Evolutionary conservation across 2,113 vertebrate species (phyloP).

Genomic region (Mola mola): DNA sequence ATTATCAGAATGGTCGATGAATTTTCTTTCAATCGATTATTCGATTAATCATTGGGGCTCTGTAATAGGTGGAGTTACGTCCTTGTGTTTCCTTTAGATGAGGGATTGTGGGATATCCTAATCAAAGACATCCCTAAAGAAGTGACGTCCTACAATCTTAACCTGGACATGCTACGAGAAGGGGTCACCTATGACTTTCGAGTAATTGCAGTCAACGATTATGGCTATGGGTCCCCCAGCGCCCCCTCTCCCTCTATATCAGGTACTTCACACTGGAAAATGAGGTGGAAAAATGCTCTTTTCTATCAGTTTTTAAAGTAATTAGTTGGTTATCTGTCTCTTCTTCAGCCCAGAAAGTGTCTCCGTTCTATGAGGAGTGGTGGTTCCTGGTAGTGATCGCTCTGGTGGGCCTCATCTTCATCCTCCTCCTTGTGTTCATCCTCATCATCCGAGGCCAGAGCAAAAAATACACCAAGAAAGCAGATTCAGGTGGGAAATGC

Average conservation of each 20-base stretch:
- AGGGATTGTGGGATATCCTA: constrained; percentile 98
- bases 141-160: constrained; percentile 96
- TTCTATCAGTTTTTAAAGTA: too few species aligned
- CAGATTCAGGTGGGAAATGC: constrained; percentile 87
- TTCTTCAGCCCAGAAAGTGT: constrained; percentile 91
- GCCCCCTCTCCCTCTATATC: constrained; percentile 94
- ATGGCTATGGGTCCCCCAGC: constrained; percentile 95
- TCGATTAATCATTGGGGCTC: too few species aligned
- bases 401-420: constrained; percentile 96
- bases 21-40: too few species aligned
- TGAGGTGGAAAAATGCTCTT: too few species aligned
- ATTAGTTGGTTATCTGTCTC: background rate
- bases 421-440: constrained; percentile 94
- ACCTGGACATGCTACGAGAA: constrained; percentile 92
- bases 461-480: constrained; percentile 97
- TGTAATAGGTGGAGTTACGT: background rate
- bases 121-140: constrained; percentile 98
- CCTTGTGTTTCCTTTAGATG: constrained; percentile 79
- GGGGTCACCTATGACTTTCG: constrained; percentile 97
- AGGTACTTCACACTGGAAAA: constrained; percentile 68
- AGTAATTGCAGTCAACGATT: constrained; percentile 96
- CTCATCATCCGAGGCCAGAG: constrained; percentile 97
- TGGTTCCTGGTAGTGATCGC: constrained; percentile 98
- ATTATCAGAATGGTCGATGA: too few species aligned
- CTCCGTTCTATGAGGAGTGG: constrained; percentile 97